Conservation (phyloP, 2,888 invertebrate species). For the Lymantria monacha region DNA sequence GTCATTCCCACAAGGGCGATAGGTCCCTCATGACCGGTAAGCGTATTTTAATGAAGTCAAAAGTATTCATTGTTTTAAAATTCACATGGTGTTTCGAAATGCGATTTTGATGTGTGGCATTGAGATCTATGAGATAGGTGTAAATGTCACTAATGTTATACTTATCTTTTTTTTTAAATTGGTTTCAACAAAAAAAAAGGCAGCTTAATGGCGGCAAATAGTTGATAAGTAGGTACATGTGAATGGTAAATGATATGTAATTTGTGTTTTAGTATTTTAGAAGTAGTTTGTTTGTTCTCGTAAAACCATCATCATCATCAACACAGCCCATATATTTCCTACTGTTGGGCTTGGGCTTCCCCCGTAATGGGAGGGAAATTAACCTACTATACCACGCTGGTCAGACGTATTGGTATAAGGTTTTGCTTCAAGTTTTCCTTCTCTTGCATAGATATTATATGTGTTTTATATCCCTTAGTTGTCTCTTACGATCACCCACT, state of each 20-base stretch:
- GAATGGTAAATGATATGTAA: conserved; percentile 4
- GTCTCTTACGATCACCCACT: too few relatives aligned
- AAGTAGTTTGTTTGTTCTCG: too few relatives aligned
- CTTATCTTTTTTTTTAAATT: conserved; percentile 21
- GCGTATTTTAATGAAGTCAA: conserved; percentile 31
- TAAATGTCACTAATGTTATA: conserved; percentile 23
- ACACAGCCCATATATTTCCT: too few relatives aligned
- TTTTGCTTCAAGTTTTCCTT: too few relatives aligned
- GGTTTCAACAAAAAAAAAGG: conserved; percentile 17
- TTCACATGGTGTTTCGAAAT: conserved; percentile 30
- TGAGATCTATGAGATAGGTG: conserved; percentile 32
- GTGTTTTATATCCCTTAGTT: too few relatives aligned
- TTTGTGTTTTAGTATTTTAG: not conserved
- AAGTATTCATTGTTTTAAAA: conserved; percentile 28
- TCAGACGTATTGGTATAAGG: too few relatives aligned
- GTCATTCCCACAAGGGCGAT: too few relatives aligned
- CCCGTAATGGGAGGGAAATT: too few relatives aligned
- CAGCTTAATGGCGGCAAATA: conserved; percentile 7
- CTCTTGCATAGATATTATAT: too few relatives aligned
- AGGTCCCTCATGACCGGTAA: conserved; percentile 8
- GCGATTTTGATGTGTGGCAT: conserved; percentile 37
- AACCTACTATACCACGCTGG: too few relatives aligned
- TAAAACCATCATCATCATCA: too few relatives aligned
- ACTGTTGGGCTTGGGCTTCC: too few relatives aligned
- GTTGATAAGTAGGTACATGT: not conserved